Evolutionary conservation across 2,888 invertebrate genomes (phyloP).

Genomic region (Furcula furcula): DNA sequence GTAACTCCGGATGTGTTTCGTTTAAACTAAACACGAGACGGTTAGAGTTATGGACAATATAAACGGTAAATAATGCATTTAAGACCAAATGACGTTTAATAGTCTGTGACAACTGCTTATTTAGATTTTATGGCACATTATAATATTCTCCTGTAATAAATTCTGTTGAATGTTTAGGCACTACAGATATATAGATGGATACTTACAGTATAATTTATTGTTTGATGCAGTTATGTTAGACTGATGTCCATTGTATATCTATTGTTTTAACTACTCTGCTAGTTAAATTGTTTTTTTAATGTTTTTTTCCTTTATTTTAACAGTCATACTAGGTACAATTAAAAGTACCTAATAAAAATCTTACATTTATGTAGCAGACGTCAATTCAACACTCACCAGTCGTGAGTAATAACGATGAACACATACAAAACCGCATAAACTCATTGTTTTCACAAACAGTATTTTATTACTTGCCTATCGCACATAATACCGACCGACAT

Average conservation of each 20-base stretch:
- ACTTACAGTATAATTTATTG: too few relatives aligned
- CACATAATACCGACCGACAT: slow-evolving; percentile 59
- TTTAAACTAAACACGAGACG: slow-evolving; percentile 23
- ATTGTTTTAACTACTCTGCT: too few relatives aligned
- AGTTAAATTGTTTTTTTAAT: too few relatives aligned
- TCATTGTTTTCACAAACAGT: slow-evolving; percentile 42
- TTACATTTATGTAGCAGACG: too few relatives aligned
- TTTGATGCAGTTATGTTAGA: too few relatives aligned
- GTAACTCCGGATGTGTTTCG: slow-evolving; percentile 16
- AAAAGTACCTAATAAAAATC: too few relatives aligned
- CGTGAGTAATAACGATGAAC: too few relatives aligned
- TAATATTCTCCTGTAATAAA: slow-evolving; percentile 3
- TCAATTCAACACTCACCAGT: too few relatives aligned
- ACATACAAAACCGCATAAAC: slow-evolving; percentile 17
- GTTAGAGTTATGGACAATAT: slow-evolving; percentile 22
- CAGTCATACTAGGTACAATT: too few relatives aligned
- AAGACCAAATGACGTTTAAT: slow-evolving; percentile 24
- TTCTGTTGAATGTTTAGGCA: neutral
- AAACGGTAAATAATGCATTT: slow-evolving; percentile 24
- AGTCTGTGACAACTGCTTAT: slow-evolving; percentile 17
- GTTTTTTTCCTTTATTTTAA: too few relatives aligned
- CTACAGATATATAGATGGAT: too few relatives aligned
- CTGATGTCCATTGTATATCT: too few relatives aligned
- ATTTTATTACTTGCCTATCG: slow-evolving; percentile 45
- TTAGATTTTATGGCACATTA: slow-evolving; percentile 16